phyloP scores from a whole-genome alignment of 2,888 invertebrate species.

The Drosophila nigricruria region DNA sequence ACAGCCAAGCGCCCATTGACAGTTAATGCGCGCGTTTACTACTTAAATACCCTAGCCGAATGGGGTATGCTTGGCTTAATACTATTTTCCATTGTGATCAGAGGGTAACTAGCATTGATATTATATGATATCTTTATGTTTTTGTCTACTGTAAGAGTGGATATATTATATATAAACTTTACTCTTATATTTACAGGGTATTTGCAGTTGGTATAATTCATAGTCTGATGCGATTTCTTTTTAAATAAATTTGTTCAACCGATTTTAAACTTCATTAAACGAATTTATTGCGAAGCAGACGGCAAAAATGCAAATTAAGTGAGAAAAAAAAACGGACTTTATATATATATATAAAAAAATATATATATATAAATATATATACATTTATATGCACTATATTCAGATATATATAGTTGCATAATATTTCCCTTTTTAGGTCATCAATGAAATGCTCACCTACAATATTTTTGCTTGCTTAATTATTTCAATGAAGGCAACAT shows the following conservation, averaged over 20 bases:
- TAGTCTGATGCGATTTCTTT: not conserved
- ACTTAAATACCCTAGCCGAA: slow-evolving; percentile 5
- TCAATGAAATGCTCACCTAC: slow-evolving; percentile 61
- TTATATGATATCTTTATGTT: not conserved
- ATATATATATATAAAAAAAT: slow-evolving; percentile 1
- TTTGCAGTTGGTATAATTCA: not conserved
- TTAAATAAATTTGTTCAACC: slow-evolving; percentile 23
- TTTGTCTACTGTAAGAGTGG: not conserved
- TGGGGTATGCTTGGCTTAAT: not conserved
- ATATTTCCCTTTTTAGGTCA: slow-evolving; percentile 54
- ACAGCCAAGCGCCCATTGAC: slow-evolving; percentile 2
- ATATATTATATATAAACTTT: not conserved
- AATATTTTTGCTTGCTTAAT: slow-evolving; percentile 63
- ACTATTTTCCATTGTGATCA: not conserved
- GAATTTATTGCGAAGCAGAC: slow-evolving; percentile 63
- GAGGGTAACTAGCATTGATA: not conserved
- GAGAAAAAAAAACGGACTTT: slow-evolving; percentile 22
- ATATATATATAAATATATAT: not conserved
- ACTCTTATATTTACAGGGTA: slow-evolving; percentile 17
- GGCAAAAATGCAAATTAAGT: slow-evolving; percentile 60
- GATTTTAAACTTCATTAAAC: slow-evolving; percentile 71
- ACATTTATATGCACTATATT: not conserved
- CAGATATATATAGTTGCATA: not conserved
- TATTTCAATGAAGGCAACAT: slow-evolving; percentile 68
- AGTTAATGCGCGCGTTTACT: slow-evolving; percentile 2